Percentiles rank a stretch among this genome's conserved stretches.
These are phyloP conservation scores for Lithophane leautieri DNA, from an alignment of 2,888 invertebrate species.

Conservation along the genomic window DNA sequence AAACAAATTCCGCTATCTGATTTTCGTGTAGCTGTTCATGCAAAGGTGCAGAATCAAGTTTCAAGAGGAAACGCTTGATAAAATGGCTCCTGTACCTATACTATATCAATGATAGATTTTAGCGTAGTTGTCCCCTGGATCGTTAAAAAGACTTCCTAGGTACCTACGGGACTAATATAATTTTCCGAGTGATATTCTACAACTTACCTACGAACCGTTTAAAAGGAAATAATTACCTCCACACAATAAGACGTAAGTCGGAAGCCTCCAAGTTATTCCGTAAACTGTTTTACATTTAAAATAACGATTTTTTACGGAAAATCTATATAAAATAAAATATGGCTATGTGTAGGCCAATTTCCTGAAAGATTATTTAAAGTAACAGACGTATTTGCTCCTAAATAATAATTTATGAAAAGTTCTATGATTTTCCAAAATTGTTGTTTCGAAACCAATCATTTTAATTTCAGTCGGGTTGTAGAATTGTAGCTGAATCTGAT, in stretches of 20 bases:
- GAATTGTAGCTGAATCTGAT: constrained; percentile 1
- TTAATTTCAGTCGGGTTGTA: not conserved
- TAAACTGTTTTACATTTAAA: constrained; percentile 27
- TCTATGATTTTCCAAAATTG: not conserved
- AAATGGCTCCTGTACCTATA: not conserved
- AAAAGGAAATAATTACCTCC: constrained; percentile 40
- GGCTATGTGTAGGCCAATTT: not conserved
- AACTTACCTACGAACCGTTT: not conserved
- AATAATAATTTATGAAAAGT: not conserved
- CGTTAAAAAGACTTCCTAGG: not conserved
- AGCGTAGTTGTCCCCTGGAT: not conserved
- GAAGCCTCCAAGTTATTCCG: constrained; percentile 29
- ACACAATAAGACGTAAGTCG: constrained; percentile 26
- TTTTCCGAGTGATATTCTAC: constrained; percentile 3
- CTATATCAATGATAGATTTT: not conserved
- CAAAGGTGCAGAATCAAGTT: not conserved
- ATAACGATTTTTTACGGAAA: constrained; percentile 4
- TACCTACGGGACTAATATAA: constrained; percentile 44
- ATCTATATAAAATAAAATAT: constrained; percentile 5
- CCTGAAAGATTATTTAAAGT: not conserved
- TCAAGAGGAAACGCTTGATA: not conserved
- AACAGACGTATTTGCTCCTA: not conserved
- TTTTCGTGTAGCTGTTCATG: not conserved
- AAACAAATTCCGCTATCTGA: not conserved
- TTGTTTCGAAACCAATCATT: not conserved